A percentile compares a stretch with the other conserved stretches of the same genome.
These are phyloP conservation scores for Cabera pusaria DNA, from an alignment of 2,888 invertebrate genomes.

Conservation along the genomic window DNA sequence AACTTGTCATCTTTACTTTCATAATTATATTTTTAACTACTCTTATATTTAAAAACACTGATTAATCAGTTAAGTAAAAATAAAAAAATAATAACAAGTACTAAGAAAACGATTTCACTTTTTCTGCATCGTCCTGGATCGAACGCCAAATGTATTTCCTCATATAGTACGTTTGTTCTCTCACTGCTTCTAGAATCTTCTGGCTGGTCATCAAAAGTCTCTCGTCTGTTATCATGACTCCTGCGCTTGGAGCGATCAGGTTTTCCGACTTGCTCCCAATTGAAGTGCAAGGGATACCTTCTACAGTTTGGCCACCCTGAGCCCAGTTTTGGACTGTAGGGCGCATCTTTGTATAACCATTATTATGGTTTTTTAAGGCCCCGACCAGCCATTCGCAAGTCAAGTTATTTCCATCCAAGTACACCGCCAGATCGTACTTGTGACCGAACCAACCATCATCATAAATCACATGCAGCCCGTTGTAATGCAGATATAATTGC, in stretches of 20 bases:
- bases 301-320: constrained; percentile 46
- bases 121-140: constrained; percentile 35
- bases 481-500: constrained; percentile 54
- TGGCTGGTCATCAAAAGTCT: constrained; percentile 58
- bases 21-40: no score
- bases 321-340: constrained; percentile 44
- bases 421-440: constrained; percentile 49
- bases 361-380: constrained; percentile 57
- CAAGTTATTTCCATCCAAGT: constrained; percentile 62
- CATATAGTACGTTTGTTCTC: constrained; percentile 59
- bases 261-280: constrained; percentile 26
- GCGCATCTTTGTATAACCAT: constrained; percentile 61
- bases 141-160: constrained; percentile 41
- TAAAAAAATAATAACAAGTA: not conserved
- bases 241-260: not conserved
- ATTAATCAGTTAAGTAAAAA: constrained; percentile 5
- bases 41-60: no score
- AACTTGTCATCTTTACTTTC: no score
- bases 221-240: constrained; percentile 52
- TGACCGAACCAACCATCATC: constrained; percentile 61
- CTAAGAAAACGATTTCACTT: constrained; percentile 13
- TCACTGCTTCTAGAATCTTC: constrained; percentile 65
- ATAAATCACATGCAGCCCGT: constrained; percentile 50
- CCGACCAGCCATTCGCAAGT: constrained; percentile 63
- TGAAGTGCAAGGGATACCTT: constrained; percentile 59